These are phyloP conservation scores for Pseudochirops cupreus DNA, from an alignment of 2,797 vertebrate species.

Conservation along the genomic window DNA sequence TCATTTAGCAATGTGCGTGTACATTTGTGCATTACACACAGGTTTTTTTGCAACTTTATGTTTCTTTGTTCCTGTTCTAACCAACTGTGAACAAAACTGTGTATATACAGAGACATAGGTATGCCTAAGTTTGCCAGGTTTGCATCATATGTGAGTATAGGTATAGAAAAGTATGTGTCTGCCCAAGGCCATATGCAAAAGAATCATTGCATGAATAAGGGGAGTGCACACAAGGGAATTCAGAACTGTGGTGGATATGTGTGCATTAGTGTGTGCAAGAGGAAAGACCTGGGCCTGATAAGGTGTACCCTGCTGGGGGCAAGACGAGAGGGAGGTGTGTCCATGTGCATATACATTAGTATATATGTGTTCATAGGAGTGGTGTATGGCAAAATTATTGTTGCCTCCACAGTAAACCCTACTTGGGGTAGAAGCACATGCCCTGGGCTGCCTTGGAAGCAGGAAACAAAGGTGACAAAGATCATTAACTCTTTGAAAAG, in stretches of 20 bases:
- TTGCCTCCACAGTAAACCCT: not conserved
- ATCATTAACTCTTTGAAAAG: not conserved
- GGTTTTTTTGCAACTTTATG: not conserved
- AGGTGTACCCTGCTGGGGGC: not conserved
- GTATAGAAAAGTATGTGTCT: not conserved
- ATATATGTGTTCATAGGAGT: not conserved
- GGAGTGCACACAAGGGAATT: not conserved
- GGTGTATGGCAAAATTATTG: too few species aligned
- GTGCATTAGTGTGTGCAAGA: too few species aligned
- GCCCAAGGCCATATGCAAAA: not conserved
- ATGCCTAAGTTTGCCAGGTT: not conserved
- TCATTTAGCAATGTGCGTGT: not conserved
- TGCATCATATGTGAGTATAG: not conserved
- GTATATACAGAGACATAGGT: not conserved
- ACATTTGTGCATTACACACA: not conserved
- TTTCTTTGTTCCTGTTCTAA: not conserved
- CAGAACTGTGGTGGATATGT: not conserved
- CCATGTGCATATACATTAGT: rapidly evolving
- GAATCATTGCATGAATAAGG: not conserved
- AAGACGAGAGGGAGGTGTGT: not conserved
- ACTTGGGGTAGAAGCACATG: not conserved
- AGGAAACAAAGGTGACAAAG: not conserved
- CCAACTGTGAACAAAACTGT: not conserved
- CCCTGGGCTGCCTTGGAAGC: not conserved
- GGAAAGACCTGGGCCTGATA: not conserved